A percentile compares a stretch with the other conserved stretches of the same genome.
These are phyloP conservation scores for Sphaeridia pumilis DNA, from an alignment of 2,888 invertebrate genomes.

Conservation along the genomic window DNA sequence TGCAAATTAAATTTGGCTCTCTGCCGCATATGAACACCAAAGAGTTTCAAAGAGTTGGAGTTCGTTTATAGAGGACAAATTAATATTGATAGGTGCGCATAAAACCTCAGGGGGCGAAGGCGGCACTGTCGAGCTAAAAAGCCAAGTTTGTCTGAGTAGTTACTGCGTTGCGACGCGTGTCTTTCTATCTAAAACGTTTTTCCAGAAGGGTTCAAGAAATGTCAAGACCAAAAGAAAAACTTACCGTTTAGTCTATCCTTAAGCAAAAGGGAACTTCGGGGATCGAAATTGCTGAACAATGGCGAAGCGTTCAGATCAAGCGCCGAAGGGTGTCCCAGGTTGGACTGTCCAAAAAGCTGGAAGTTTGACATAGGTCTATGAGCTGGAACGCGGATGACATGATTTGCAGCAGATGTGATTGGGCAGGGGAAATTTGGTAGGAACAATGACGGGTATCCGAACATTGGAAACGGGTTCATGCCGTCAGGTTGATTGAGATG, in stretches of 20 bases:
- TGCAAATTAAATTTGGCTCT: too few species aligned
- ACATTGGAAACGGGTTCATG: constrained; percentile 35
- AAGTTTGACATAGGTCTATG: constrained; percentile 51
- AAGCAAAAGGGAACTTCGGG: constrained; percentile 35
- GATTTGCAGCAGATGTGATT: constrained; percentile 34
- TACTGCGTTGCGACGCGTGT: too few species aligned
- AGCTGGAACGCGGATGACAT: constrained; percentile 41
- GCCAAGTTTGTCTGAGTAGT: too few species aligned
- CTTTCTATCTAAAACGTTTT: too few species aligned
- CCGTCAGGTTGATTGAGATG: constrained; percentile 8
- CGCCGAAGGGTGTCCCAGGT: constrained; percentile 28
- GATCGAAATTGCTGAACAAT: constrained; percentile 36
- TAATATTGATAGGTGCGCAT: too few species aligned
- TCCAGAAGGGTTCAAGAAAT: too few species aligned
- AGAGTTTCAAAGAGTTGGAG: too few species aligned
- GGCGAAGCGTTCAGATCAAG: constrained; percentile 35
- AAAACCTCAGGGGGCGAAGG: too few species aligned
- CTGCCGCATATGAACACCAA: too few species aligned
- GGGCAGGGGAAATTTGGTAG: constrained; percentile 36
- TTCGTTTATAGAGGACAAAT: too few species aligned
- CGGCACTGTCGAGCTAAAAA: too few species aligned
- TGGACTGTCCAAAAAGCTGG: constrained; percentile 35
- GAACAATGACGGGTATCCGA: constrained; percentile 36
- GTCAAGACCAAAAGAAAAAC: constrained; percentile 11
- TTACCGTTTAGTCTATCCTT: constrained; percentile 36